phyloP scores from a whole-genome alignment of 2,888 invertebrate species.

The Prionchulus punctatus region DNA sequence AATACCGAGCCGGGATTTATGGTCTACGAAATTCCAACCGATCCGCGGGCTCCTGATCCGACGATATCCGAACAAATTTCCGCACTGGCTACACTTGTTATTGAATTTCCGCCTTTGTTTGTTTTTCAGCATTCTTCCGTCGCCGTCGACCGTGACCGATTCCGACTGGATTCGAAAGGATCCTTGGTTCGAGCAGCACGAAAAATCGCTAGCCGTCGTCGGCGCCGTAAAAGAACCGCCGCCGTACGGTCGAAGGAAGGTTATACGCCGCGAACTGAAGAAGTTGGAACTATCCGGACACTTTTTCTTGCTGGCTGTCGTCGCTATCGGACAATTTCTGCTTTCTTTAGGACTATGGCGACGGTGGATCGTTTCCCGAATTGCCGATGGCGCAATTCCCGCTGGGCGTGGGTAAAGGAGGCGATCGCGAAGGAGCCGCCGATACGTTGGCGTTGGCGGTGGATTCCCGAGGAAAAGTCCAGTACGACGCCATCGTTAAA shows the following conservation, averaged over 20 bases:
- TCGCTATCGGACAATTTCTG: not conserved
- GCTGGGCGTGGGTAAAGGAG: conserved; percentile 59
- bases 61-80: no score
- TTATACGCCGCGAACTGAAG: no score
- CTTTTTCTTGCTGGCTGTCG: not conserved
- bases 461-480: conserved; percentile 67
- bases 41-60: no score
- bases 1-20: no score
- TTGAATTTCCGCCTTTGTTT: no score
- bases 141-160: not conserved
- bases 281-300: no score
- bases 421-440: conserved; percentile 31
- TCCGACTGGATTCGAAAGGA: not conserved
- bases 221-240: conserved; percentile 42
- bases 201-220: conserved; percentile 13
- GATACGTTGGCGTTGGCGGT: conserved; percentile 44
- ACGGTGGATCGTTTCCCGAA: conserved; percentile 97
- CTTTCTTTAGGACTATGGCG: conserved; percentile 49
- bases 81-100: no score
- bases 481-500: conserved; percentile 82
- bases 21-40: no score
- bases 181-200: conserved; percentile 2
- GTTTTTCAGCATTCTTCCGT: not conserved
- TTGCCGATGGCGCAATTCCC: conserved; percentile 92
- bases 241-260: conserved; percentile 82